A percentile compares a stretch with the other conserved stretches of the same genome.
phyloP scores from a whole-genome alignment of 1,140 invertebrate species.

The Aricia agestis region DNA sequence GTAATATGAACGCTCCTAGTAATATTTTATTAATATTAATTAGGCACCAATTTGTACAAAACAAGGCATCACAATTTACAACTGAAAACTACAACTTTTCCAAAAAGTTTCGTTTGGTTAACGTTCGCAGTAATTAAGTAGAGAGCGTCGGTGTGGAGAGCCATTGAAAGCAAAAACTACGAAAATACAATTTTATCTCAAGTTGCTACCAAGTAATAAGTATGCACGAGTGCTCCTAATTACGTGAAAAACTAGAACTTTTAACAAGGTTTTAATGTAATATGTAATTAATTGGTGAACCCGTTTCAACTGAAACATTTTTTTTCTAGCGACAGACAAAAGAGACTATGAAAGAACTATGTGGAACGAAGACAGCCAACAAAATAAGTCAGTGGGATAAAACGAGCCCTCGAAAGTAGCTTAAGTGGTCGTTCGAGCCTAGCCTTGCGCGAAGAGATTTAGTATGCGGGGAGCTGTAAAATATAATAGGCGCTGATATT shows the following conservation, averaged over 20 bases:
- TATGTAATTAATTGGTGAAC: background rate
- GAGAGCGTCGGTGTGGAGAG: background rate
- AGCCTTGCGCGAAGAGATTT: background rate
- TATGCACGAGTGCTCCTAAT: background rate
- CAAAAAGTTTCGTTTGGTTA: background rate
- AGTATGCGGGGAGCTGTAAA: background rate
- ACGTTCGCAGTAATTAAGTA: constrained; percentile 2
- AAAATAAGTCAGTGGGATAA: constrained; percentile 3
- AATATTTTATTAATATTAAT: background rate
- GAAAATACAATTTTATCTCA: constrained; percentile 3
- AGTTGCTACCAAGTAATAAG: background rate
- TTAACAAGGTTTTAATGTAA: background rate
- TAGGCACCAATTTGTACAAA: background rate
- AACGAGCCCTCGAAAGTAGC: constrained; percentile 2
- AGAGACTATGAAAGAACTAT: background rate
- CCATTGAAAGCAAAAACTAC: constrained; percentile 3
- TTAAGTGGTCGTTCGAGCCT: background rate
- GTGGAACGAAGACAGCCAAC: background rate
- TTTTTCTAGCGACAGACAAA: background rate
- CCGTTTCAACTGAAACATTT: background rate
- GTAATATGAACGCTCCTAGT: background rate
- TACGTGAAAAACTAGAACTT: background rate
- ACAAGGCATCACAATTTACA: background rate
- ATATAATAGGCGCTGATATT: background rate
- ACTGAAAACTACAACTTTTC: background rate